Base-by-base conservation (phyloP, 2,888 invertebrate genomes). In the Eristalinus sepulchralis region DNA sequence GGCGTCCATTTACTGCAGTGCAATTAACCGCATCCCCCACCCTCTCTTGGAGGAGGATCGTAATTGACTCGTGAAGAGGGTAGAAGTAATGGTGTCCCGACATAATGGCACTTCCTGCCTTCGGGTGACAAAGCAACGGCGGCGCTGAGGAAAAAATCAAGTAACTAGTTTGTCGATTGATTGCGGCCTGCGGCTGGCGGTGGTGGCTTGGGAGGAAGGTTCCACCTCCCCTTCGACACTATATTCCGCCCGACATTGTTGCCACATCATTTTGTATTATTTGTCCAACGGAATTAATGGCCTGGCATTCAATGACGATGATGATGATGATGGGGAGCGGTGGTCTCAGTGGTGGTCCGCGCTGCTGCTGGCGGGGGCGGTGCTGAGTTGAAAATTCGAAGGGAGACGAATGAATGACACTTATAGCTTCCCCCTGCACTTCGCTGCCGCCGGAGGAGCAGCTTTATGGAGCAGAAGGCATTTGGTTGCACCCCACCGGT, bases 221-320 rank as follows among this genome's bases (percentile, higher is more conserved):
- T 13, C 39, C 27, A 9, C 34, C 24, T 36, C 11, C 66, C 59
- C 11, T 53, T 66, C 31, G 27, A 36, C 27, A 60, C 34, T 59
- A 47, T 55, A 62, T 53, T 39, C 22, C n/a, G 27, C 20, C 20
- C 34, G 53, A 75, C 27, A 79, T 83, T 79, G 79, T 75, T 75
- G 79, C 73, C 68, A 79, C 68, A 79, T 83, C 79, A 78, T 83
- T 83, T 78, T 33, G 63, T 33, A 73, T 83, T 78, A 73, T 79
- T 79, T 75, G 83, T 79, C 73, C 68, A 68, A 24, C 8, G 27
- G 64, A 70, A 79, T 75, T 73, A 83, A 79, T 83, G 79, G 24
- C 68, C 64, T 64, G 73, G 53, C 59, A 73, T 83, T 78, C 57
- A 59, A 71, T 71, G 20, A 71, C 64, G 20, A 34, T 34, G 17